These are phyloP conservation scores for Nothoprocta pentlandii DNA, from an alignment of 2,113 vertebrate species.

Conservation along the genomic window DNA sequence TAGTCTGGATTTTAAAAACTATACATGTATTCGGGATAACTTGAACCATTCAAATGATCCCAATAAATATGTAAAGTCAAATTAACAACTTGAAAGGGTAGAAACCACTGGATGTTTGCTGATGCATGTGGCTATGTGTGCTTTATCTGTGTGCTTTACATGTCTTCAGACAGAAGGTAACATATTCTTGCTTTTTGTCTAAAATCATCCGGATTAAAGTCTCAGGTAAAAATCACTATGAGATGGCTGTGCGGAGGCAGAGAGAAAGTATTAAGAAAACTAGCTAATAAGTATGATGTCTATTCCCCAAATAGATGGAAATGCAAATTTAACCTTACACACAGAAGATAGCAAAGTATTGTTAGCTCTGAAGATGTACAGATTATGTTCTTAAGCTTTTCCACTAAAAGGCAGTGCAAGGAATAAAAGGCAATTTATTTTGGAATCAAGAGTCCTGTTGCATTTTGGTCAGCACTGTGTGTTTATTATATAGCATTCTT, in stretches of 20 bases:
- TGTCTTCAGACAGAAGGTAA: not conserved
- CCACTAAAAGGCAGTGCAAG: not conserved
- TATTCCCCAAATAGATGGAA: not conserved
- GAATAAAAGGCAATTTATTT: not conserved
- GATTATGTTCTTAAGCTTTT: not conserved
- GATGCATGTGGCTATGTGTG: not conserved
- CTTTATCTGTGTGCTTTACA: not conserved
- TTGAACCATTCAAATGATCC: not conserved
- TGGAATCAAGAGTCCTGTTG: not conserved
- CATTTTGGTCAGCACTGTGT: not conserved
- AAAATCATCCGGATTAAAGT: not conserved
- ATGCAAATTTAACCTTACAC: not conserved
- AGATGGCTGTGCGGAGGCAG: not conserved
- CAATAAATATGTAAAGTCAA: not conserved
- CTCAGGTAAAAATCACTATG: not conserved
- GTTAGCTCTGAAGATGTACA: not conserved
- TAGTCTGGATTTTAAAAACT: not conserved
- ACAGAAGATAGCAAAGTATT: not conserved
- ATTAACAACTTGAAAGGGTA: not conserved
- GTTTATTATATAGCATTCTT: not conserved
- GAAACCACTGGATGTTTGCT: not conserved
- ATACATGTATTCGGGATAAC: not conserved
- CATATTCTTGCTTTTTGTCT: not conserved
- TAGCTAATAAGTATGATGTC: not conserved
- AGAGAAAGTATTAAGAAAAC: not conserved